These are phyloP conservation scores for Neosilurus mollespiculum DNA, from an alignment of 2,797 vertebrate genomes.

Conservation along the genomic window DNA sequence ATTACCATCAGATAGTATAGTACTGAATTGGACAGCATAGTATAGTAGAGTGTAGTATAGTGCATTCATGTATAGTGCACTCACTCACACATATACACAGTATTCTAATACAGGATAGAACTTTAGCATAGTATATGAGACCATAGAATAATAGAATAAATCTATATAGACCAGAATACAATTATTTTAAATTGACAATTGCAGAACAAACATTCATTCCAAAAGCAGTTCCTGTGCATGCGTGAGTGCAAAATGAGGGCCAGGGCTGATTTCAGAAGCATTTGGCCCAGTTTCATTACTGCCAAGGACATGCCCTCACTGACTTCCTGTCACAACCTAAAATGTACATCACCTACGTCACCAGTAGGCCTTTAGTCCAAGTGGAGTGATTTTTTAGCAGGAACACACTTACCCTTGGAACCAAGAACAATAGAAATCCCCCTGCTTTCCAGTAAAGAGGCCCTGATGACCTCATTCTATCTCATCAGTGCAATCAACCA, in stretches of 20 bases:
- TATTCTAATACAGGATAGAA: too few relatives aligned
- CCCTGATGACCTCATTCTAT: conserved; percentile 11
- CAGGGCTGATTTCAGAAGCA: not conserved
- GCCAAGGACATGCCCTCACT: not conserved
- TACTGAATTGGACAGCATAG: too few relatives aligned
- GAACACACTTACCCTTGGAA: not conserved
- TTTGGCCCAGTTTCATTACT: conserved; percentile 1
- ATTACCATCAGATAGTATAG: too few relatives aligned
- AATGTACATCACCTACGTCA: not conserved
- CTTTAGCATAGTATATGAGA: not conserved
- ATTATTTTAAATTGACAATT: not conserved
- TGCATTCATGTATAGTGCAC: too few relatives aligned
- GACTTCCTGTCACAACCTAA: not conserved
- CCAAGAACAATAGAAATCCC: conserved; percentile 11
- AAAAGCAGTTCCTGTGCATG: not conserved
- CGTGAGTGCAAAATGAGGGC: not conserved
- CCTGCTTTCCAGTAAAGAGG: conserved; percentile 22
- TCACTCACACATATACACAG: too few relatives aligned
- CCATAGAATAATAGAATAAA: not conserved
- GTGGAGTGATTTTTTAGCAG: not conserved
- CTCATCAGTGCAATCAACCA: not conserved
- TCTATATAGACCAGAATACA: not conserved
- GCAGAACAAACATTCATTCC: not conserved
- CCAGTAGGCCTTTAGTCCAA: not conserved
- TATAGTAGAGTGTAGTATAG: not conserved